Percentiles rank a stretch among this genome's conserved stretches.
phyloP scores from a whole-genome alignment of 2,797 vertebrate species.

The Sebastes ruberrimus region DNA sequence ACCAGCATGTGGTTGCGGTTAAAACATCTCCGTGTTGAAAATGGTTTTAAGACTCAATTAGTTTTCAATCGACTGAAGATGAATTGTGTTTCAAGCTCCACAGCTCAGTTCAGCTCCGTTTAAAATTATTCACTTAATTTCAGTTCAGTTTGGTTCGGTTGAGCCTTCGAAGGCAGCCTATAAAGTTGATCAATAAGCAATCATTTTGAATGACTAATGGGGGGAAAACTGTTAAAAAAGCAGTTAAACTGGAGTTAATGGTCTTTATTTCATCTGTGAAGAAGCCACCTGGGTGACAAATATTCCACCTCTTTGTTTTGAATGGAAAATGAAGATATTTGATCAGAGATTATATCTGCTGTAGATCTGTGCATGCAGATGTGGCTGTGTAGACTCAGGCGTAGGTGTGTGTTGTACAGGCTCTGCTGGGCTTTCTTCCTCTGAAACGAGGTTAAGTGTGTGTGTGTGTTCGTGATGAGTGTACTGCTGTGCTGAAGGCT shows the following conservation, averaged over 20 bases:
- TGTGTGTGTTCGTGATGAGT: conserved; percentile 6
- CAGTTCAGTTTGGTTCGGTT: not conserved
- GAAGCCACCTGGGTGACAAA: not conserved
- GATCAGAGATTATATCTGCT: not conserved
- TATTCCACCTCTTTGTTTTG: not conserved
- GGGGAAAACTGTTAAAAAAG: not conserved
- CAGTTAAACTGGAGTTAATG: not conserved
- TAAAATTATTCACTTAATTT: not conserved
- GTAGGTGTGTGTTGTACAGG: not conserved
- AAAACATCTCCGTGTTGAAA: not conserved
- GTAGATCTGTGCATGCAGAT: not conserved
- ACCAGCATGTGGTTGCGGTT: not conserved
- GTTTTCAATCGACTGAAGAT: not conserved
- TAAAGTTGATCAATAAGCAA: not conserved
- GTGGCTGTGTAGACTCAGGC: not conserved
- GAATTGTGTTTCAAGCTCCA: not conserved
- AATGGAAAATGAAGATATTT: not conserved
- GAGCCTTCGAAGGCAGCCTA: too few species aligned
- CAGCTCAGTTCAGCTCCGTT: not conserved
- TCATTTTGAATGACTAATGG: not conserved
- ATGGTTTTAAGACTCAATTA: not conserved
- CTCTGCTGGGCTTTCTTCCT: not conserved
- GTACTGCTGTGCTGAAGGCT: conserved; percentile 20
- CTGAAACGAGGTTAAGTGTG: conserved; percentile 28
- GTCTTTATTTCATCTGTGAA: not conserved